Evolutionary conservation across 2,797 vertebrate genomes (phyloP), one percentile per base, ranked within the genome.

Genomic region (Botia almorhae): DNA sequence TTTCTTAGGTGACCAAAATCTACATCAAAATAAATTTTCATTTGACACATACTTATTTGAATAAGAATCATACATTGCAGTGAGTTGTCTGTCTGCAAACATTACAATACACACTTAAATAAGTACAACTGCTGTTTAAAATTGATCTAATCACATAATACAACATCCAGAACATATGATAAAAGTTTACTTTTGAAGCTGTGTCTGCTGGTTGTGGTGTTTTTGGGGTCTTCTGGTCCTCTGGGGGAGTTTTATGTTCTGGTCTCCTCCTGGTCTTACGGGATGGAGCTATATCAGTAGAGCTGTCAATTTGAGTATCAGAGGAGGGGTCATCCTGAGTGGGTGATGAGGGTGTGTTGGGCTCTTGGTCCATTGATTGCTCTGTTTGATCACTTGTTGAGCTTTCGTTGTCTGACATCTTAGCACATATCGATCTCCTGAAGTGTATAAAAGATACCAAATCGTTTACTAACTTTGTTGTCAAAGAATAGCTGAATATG

Each of bases 241-340:
- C 84, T 1, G 84, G 83, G 8, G 83, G 79, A 63, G 88, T 75
- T 85, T 92, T 93, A 55, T 87, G 46, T 6, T 97, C 96, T 1
- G 96, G 95, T 87, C 96, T 96, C 88, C 93, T 96, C 70, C 96
- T 92, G 83, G 95, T 95, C 88, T 93, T 93, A 81, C 90, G 89
- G 16, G 93, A 90, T 17, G 94, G 89, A 14, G 92, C 90, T 14
- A 93, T 87, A 2, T 95, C 93, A 0, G 86, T 79, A 11, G 91
- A 85, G 61, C 16, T 85, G 55, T 94, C 87, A 48, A 29, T 82
- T 8, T 76, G 83, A 61, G 78, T 69, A 21, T 76, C 76, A 16
- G 70, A 6, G 26, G 70, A 65, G 6, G 86, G 85, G 36, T 77
- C 82, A 1, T 80, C 16, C 63, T 33, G 71, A 21, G 70, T 36